These are phyloP conservation scores for Agonopterix heracliana DNA, from an alignment of 2,888 invertebrate genomes.

Conservation along the genomic window DNA sequence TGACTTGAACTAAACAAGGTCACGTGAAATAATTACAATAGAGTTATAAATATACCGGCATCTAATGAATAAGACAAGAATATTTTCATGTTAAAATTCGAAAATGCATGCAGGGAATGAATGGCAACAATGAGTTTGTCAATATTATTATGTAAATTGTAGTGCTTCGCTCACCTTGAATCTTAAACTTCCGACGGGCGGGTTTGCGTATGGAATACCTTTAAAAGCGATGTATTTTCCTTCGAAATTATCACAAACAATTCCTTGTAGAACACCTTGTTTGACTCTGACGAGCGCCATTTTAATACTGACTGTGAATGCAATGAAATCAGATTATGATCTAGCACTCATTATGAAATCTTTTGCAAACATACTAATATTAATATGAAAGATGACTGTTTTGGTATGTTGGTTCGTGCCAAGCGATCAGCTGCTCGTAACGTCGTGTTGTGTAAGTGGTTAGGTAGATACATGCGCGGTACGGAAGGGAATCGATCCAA, in stretches of 20 bases:
- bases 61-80: too few relatives aligned
- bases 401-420: conserved; percentile 8
- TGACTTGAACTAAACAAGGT: too few relatives aligned
- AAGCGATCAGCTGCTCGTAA: conserved; percentile 7
- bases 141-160: too few relatives aligned
- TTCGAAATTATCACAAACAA: conserved; percentile 31
- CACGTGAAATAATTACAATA: too few relatives aligned
- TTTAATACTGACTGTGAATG: conserved; percentile 22
- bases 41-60: too few relatives aligned
- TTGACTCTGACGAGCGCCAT: conserved; percentile 46
- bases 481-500: conserved; percentile 5
- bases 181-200: conserved; percentile 74
- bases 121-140: too few relatives aligned
- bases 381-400: background rate
- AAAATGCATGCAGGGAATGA: too few relatives aligned
- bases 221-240: conserved; percentile 60
- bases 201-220: conserved; percentile 78
- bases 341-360: too few relatives aligned
- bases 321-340: conserved; percentile 2
- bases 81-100: too few relatives aligned
- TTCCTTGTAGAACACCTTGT: conserved; percentile 55
- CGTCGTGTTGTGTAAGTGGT: background rate
- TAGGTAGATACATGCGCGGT: conserved; percentile 7
- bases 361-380: background rate
- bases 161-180: conserved; percentile 67